These are phyloP conservation scores for Fregata magnificens DNA, from an alignment of 2,113 vertebrate species.

Conservation along the genomic window DNA sequence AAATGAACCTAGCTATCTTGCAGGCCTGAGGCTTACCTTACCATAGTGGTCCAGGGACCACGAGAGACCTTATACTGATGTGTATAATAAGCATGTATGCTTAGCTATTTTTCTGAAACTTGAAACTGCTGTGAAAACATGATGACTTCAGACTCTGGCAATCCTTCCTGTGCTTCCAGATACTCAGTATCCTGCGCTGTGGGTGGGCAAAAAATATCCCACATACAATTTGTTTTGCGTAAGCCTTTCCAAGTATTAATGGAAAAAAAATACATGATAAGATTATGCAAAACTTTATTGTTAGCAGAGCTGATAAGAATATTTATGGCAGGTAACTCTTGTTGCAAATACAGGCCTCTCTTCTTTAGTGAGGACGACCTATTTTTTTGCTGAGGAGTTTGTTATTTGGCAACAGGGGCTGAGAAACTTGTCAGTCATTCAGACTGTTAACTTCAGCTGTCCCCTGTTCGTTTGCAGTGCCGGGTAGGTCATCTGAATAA, in stretches of 20 bases:
- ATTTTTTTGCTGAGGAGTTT: background rate
- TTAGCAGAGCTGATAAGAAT: background rate
- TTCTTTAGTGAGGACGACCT: background rate
- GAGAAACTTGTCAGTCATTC: background rate
- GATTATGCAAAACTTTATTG: background rate
- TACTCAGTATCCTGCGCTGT: background rate
- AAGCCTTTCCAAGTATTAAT: background rate
- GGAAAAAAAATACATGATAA: background rate
- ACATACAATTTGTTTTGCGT: background rate
- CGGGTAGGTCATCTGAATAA: conserved; percentile 1
- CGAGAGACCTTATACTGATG: background rate
- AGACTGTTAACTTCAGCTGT: background rate
- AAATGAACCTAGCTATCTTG: background rate
- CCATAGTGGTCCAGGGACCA: background rate
- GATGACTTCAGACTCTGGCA: conserved; percentile 19
- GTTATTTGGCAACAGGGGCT: background rate
- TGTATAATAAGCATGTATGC: background rate
- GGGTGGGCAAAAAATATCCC: conserved; percentile 1
- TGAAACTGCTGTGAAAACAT: conserved; percentile 30
- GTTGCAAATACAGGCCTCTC: background rate
- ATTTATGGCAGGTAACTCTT: background rate
- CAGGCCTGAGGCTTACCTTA: background rate
- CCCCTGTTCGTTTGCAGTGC: background rate
- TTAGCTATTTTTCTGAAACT: conserved; percentile 35
- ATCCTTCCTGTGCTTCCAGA: background rate